Conservation (phyloP, 2,113 vertebrate genomes). For the Carassius gibelio region DNA sequence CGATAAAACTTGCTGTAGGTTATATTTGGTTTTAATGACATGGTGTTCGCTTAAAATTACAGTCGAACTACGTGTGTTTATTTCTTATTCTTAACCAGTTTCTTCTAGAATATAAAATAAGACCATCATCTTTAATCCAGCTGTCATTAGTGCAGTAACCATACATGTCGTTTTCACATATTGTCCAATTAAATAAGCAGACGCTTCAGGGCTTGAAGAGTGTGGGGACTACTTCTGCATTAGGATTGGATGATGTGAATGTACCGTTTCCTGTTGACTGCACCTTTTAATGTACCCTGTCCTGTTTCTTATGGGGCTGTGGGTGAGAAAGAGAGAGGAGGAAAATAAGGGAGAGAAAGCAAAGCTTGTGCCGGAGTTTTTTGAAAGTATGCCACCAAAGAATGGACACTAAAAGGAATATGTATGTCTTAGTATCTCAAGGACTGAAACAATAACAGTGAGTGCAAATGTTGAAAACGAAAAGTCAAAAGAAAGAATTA, state of each 20-base stretch:
- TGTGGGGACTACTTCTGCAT: background rate
- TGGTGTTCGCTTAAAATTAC: background rate
- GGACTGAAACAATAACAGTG: background rate
- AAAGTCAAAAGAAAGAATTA: background rate
- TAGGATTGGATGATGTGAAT: slow-evolving; percentile 21
- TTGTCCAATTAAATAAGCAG: slow-evolving; percentile 4
- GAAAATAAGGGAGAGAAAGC: background rate
- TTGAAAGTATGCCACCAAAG: slow-evolving; percentile 25
- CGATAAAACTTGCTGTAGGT: background rate
- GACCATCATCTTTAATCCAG: background rate
- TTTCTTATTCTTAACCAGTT: background rate
- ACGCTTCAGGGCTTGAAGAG: background rate
- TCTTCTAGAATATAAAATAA: background rate
- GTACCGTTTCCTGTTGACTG: slow-evolving; percentile 39
- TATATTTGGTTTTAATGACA: slow-evolving; percentile 9
- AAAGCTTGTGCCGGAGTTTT: slow-evolving; percentile 14
- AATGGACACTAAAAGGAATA: background rate
- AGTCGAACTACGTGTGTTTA: background rate
- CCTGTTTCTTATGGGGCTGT: slow-evolving; percentile 24
- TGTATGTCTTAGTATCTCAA: background rate
- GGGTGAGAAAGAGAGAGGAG: background rate
- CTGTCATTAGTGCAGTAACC: slow-evolving; percentile 4
- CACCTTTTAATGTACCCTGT: slow-evolving; percentile 42
- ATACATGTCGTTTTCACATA: background rate
- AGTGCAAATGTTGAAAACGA: background rate